Percentiles rank a stretch among this genome's conserved stretches.
These are phyloP conservation scores for Cyanoderma ruficeps DNA, from an alignment of 2,113 vertebrate species.

Conservation along the genomic window DNA sequence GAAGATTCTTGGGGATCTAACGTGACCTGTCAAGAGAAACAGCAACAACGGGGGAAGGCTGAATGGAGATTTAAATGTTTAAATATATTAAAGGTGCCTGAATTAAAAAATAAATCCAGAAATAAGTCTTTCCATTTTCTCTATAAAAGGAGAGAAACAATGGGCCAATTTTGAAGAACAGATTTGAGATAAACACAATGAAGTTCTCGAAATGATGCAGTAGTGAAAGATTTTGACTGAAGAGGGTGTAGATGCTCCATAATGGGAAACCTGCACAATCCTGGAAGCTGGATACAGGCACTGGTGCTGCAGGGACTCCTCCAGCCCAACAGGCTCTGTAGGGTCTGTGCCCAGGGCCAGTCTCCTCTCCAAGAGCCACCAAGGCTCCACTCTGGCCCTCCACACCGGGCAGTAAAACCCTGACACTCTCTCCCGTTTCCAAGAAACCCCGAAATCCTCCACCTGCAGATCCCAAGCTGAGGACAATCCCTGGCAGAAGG, in stretches of 20 bases:
- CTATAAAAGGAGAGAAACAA: neutral
- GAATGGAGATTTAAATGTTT: neutral
- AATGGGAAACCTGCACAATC: neutral
- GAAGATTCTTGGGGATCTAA: neutral
- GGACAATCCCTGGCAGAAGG: neutral
- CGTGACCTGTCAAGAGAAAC: neutral
- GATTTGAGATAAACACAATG: neutral
- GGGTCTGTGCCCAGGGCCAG: neutral
- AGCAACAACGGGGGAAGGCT: neutral
- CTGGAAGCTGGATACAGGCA: neutral
- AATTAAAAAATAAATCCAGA: neutral
- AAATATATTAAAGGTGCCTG: neutral
- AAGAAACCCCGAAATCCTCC: neutral
- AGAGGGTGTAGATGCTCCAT: constrained; percentile 1
- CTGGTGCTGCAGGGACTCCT: neutral
- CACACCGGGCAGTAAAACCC: neutral
- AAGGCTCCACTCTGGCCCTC: neutral
- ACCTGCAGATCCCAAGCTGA: neutral
- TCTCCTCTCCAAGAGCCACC: neutral
- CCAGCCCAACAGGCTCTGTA: neutral
- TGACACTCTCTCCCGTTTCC: rapidly evolving
- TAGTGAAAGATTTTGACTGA: neutral
- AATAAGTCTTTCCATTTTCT: neutral
- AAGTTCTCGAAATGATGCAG: neutral
- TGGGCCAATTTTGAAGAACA: neutral